Conservation (phyloP, 2,797 vertebrate genomes). For the Ateles fusciceps region DNA sequence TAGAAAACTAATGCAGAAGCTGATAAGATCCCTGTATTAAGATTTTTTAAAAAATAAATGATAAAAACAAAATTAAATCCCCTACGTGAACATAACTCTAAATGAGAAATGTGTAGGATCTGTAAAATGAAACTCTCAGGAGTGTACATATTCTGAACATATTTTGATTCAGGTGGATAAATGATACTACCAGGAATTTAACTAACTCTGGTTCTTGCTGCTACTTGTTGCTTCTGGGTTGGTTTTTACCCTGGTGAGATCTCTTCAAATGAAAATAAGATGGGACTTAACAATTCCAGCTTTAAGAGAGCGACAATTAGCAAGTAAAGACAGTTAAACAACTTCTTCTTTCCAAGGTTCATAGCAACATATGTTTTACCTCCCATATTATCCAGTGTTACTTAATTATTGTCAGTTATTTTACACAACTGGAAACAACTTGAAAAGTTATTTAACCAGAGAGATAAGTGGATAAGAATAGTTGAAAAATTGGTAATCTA, state of each 20-base stretch:
- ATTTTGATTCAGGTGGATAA: not conserved
- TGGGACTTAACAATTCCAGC: not conserved
- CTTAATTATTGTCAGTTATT: not conserved
- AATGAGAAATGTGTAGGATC: not conserved
- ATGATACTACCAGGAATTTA: not conserved
- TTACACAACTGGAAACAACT: not conserved
- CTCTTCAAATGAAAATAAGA: not conserved
- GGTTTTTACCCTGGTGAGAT: not conserved
- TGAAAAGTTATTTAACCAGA: too few relatives aligned
- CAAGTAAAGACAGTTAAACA: not conserved
- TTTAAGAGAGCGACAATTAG: not conserved
- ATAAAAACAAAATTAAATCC: not conserved
- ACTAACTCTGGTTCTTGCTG: not conserved
- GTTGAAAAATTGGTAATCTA: too few relatives aligned
- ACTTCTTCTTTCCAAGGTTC: not conserved
- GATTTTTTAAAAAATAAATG: not conserved
- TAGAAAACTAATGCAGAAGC: not conserved
- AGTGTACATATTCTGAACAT: not conserved
- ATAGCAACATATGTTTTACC: not conserved
- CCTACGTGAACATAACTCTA: not conserved
- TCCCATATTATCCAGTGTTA: not conserved
- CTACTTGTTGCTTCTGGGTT: not conserved
- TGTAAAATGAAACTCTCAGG: not conserved
- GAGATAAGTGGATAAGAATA: too few relatives aligned
- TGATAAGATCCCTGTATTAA: not conserved